A percentile compares a stretch with the other conserved stretches of the same genome.
Evolutionary conservation across 2,888 invertebrate species (phyloP).

Genomic region (Petrolisthes manimaculis): DNA sequence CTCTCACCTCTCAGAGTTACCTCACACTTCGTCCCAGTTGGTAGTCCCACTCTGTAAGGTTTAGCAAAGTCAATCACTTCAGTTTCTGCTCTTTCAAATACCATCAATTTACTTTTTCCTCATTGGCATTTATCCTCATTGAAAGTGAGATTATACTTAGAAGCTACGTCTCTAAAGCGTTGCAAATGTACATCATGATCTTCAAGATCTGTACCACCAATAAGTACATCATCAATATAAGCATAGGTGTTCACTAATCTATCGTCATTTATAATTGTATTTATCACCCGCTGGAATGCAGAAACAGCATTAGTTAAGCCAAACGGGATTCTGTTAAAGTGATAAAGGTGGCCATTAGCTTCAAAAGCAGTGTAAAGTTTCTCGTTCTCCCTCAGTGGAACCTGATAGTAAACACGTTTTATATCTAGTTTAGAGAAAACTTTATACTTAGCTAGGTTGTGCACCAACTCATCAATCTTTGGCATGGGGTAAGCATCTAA

Average conservation of each 20-base stretch:
- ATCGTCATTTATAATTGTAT: slow-evolving; percentile 42
- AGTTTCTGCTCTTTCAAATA: too few species aligned
- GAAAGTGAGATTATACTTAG: too few species aligned
- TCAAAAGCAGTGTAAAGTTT: slow-evolving; percentile 58
- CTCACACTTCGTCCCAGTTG: too few species aligned
- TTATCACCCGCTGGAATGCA: too few species aligned
- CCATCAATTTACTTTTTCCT: too few species aligned
- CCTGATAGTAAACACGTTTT: slow-evolving; percentile 51
- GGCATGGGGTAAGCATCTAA: slow-evolving; percentile 65
- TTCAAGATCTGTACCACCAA: neutral
- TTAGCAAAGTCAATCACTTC: too few species aligned
- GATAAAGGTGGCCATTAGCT: slow-evolving; percentile 47
- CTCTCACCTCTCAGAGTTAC: too few species aligned
- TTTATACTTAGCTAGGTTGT: slow-evolving; percentile 34
- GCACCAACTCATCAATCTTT: slow-evolving; percentile 46
- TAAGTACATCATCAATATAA: slow-evolving; percentile 14
- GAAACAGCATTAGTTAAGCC: too few species aligned
- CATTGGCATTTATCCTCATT: too few species aligned
- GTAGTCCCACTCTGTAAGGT: too few species aligned
- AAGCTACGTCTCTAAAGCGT: too few species aligned
- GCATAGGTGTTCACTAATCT: neutral
- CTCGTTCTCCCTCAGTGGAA: slow-evolving; percentile 26
- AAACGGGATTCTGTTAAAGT: slow-evolving; percentile 55
- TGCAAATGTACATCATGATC: too few species aligned
- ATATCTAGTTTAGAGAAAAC: slow-evolving; percentile 59